These are phyloP conservation scores for Staurois parvus DNA, from an alignment of 2,797 vertebrate genomes.

Conservation along the genomic window DNA sequence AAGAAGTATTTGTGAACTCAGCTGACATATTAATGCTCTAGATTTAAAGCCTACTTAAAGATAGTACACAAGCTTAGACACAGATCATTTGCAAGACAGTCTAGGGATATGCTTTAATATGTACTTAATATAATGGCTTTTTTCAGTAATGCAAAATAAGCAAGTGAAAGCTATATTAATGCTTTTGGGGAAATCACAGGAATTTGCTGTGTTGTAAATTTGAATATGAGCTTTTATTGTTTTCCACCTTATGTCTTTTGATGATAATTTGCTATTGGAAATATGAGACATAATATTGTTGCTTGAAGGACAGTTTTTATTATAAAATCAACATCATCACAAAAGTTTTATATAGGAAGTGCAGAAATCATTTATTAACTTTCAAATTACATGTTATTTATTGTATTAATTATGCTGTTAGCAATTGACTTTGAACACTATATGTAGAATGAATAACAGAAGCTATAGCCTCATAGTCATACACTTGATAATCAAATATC, in stretches of 20 bases:
- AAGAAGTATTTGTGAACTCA: constrained; percentile 43
- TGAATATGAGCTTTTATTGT: constrained; percentile 47
- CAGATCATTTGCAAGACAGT: constrained; percentile 54
- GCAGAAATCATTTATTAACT: neutral
- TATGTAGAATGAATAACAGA: too few species aligned
- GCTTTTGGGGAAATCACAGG: constrained; percentile 45
- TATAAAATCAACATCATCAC: neutral
- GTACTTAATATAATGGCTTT: constrained; percentile 51
- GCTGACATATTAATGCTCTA: constrained; percentile 51
- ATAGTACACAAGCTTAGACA: constrained; percentile 49
- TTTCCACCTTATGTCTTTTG: constrained; percentile 35
- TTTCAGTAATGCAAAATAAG: constrained; percentile 52
- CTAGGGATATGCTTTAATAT: constrained; percentile 47
- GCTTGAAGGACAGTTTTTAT: constrained; percentile 3
- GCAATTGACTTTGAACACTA: too few species aligned
- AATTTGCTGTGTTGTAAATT: constrained; percentile 47
- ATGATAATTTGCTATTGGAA: constrained; percentile 28
- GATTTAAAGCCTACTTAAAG: constrained; percentile 51
- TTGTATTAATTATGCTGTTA: neutral
- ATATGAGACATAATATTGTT: constrained; percentile 31
- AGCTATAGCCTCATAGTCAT: too few species aligned
- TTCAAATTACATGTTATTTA: neutral
- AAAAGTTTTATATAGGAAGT: neutral
- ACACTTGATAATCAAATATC: too few species aligned
- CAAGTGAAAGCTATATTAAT: constrained; percentile 32